Conservation (phyloP, 1,140 invertebrate genomes). For the Formica selysi region DNA sequence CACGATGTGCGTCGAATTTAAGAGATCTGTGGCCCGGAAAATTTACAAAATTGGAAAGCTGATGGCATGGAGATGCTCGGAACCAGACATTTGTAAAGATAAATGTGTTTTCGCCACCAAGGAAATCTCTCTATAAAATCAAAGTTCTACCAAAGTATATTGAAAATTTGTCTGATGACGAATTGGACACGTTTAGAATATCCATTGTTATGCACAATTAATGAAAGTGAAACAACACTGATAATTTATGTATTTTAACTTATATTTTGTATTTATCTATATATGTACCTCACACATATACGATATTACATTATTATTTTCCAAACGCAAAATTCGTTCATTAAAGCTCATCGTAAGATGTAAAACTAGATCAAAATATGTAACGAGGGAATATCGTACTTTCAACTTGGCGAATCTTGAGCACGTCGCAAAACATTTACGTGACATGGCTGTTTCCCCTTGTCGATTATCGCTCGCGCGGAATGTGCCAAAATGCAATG, state of each 20-base stretch:
- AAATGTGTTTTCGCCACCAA: background rate
- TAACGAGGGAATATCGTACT: background rate
- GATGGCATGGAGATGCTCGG: too few species aligned
- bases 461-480: conserved; percentile 42
- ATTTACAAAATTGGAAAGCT: background rate
- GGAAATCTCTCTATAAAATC: background rate
- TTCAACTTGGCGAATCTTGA: background rate
- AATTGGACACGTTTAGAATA: background rate
- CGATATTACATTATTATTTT: background rate
- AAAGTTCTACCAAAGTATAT: background rate
- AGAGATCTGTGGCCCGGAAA: background rate
- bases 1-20: background rate
- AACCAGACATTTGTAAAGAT: too few species aligned
- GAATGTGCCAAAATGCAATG: conserved; percentile 48
- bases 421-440: background rate
- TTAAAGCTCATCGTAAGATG: background rate
- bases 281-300: too few species aligned
- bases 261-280: too few species aligned
- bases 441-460: conserved; percentile 22
- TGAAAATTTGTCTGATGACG: background rate
- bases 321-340: background rate
- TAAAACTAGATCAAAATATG: background rate
- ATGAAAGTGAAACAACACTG: background rate
- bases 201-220: background rate
- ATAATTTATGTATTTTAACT: background rate